Evolutionary conservation across 2,797 vertebrate genomes (phyloP).

Genomic region (Myotis myotis): DNA sequence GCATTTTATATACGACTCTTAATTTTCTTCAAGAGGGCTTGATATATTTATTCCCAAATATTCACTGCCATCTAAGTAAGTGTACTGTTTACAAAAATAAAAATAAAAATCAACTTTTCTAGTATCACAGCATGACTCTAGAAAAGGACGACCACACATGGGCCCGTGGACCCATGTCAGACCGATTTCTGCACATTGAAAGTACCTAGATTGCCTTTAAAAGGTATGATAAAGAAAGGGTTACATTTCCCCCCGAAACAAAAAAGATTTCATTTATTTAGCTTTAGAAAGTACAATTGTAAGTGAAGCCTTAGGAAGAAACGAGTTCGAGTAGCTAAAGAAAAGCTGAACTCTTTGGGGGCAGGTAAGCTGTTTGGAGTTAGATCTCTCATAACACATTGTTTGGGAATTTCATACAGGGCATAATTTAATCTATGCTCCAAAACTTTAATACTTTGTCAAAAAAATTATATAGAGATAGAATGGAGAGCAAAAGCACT

Average conservation of each 20-base stretch:
- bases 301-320: constrained; percentile 79
- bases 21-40: constrained; percentile 81
- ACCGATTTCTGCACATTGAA: constrained; percentile 75
- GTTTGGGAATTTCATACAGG: constrained; percentile 71
- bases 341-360: constrained; percentile 75
- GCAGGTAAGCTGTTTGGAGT: constrained; percentile 76
- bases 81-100: constrained; percentile 80
- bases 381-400: constrained; percentile 68
- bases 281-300: constrained; percentile 76
- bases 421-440: constrained; percentile 72
- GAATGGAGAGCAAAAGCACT: constrained; percentile 75
- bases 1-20: constrained; percentile 81
- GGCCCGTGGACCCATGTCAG: constrained; percentile 71
- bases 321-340: constrained; percentile 63
- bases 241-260: constrained; percentile 76
- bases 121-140: constrained; percentile 77
- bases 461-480: constrained; percentile 68
- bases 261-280: constrained; percentile 76
- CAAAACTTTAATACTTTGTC: constrained; percentile 72
- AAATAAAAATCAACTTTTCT: constrained; percentile 75
- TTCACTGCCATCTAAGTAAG: constrained; percentile 83
- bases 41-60: constrained; percentile 82
- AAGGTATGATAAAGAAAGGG: constrained; percentile 79
- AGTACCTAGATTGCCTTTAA: constrained; percentile 82
- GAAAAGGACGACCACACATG: constrained; percentile 75